Evolutionary conservation across 2,113 vertebrate genomes (phyloP).

Genomic region (Meleagris gallopavo): DNA sequence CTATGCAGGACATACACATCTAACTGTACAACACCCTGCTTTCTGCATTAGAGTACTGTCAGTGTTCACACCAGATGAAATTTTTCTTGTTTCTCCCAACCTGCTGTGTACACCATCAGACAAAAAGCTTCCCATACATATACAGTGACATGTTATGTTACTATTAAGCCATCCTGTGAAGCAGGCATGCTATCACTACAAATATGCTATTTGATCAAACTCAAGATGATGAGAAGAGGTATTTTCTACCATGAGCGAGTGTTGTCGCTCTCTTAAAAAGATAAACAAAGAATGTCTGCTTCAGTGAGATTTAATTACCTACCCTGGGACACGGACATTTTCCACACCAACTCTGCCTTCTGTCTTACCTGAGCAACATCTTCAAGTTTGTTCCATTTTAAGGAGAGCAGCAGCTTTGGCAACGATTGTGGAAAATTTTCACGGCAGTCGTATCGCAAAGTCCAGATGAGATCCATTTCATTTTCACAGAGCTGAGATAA

Average conservation of each 20-base stretch:
- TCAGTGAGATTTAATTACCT: background rate
- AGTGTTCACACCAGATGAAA: background rate
- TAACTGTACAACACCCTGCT: background rate
- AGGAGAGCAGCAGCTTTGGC: slow-evolving; percentile 94
- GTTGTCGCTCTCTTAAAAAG: background rate
- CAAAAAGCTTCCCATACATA: background rate
- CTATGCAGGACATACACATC: background rate
- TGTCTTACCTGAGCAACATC: slow-evolving; percentile 94
- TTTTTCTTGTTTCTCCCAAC: background rate
- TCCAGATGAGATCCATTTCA: slow-evolving; percentile 99
- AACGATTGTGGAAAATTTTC: slow-evolving; percentile 95
- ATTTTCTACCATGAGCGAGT: background rate
- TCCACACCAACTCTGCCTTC: accelerated
- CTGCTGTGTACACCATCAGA: background rate
- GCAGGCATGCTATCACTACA: background rate
- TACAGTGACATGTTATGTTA: background rate
- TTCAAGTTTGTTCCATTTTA: slow-evolving; percentile 99
- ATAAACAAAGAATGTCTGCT: background rate
- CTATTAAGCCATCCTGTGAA: background rate
- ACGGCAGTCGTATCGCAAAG: slow-evolving; percentile 91
- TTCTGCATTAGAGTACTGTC: background rate
- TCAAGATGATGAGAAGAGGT: background rate
- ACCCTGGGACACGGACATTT: background rate
- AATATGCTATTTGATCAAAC: background rate
- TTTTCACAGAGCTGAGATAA: slow-evolving; percentile 98